These are phyloP conservation scores for Drosophila heteroneura DNA, from an alignment of 2,888 invertebrate genomes.

Conservation along the genomic window DNA sequence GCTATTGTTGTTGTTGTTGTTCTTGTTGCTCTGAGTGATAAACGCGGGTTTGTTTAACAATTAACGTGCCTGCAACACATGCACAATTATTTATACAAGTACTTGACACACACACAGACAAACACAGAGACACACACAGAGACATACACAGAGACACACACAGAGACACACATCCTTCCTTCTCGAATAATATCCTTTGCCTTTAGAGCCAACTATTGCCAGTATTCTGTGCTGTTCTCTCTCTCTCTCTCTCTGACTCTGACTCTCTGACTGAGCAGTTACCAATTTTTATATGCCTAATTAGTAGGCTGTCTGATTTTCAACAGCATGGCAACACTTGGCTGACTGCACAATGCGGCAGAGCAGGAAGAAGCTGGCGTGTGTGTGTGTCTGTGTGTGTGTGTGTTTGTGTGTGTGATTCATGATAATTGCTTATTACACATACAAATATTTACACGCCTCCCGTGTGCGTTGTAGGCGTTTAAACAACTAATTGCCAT, in stretches of 20 bases:
- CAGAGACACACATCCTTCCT: not conserved
- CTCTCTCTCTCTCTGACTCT: conserved; percentile 1
- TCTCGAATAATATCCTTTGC: not conserved
- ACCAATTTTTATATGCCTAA: conserved; percentile 60
- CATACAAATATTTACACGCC: conserved; percentile 54
- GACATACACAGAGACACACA: not conserved
- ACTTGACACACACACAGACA: conserved; percentile 3
- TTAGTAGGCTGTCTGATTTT: conserved; percentile 55
- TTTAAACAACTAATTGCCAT: conserved; percentile 62
- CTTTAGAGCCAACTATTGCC: conserved; percentile 31
- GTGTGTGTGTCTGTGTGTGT: conserved; percentile 17
- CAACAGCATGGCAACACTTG: conserved; percentile 29
- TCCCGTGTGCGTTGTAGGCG: conserved; percentile 35
- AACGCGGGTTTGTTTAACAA: conserved; percentile 84
- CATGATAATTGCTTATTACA: conserved; percentile 82
- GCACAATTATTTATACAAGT: conserved; percentile 77
- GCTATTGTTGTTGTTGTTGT: conserved; percentile 33
- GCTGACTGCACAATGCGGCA: conserved; percentile 6
- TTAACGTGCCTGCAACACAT: conserved; percentile 83
- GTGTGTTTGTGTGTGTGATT: conserved; percentile 61
- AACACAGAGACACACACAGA: no score
- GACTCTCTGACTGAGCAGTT: conserved; percentile 23
- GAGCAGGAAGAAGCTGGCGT: not conserved
- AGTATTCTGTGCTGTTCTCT: conserved; percentile 5
- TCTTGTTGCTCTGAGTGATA: conserved; percentile 76